Base-by-base conservation (phyloP, 2,888 invertebrate species). In the Morpho helenor region DNA sequence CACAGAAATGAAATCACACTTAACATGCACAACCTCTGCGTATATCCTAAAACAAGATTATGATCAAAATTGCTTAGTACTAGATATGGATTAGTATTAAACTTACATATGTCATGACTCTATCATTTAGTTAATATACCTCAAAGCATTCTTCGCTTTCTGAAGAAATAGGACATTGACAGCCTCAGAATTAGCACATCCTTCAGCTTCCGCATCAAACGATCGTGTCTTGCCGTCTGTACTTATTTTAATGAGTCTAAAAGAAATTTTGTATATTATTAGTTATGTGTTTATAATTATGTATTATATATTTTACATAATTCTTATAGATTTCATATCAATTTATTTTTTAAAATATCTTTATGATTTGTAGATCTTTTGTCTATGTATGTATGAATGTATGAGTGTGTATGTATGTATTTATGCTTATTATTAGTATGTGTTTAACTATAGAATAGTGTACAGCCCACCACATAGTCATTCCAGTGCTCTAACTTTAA, bases 171-270 rank as follows among this genome's bases (percentile, higher is more conserved):
- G 66, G 1, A 93, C 92, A 2, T n/a, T 43, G 43, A 43, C 7
- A 9, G 43, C 43, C 3, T 96, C 96, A 48, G 95, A 93, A 49
- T 95, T 91, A 0, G 92, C 93, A 67, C 95, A 71, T 0, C 96
- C 96, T 67, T 93, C 90, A 2, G 94, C 95, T 49, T 93, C 88
- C 31, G 8, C 8, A 16, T 56, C 56, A 40, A 56, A 56, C 8
- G 50, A 50, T 50, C 31, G 43, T 71, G 97, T 97, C 62, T 92
- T 92, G 0, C 98, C 98, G 66, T 97, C 95, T 0, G 86, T 76
- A 9, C 96, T 94, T 4, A 98, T 79, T 5, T 59, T 61, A 40
- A 72, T 64, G 4, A 66, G 56, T 61, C 79, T 79, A 66, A 31
- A 75, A 72, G 16, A n/a, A 46, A 43, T 10, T 31, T 23, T 8